Evolutionary conservation across 2,113 vertebrate species (phyloP), one percentile per base, ranked within the genome.

Genomic region (Lynx canadensis): DNA sequence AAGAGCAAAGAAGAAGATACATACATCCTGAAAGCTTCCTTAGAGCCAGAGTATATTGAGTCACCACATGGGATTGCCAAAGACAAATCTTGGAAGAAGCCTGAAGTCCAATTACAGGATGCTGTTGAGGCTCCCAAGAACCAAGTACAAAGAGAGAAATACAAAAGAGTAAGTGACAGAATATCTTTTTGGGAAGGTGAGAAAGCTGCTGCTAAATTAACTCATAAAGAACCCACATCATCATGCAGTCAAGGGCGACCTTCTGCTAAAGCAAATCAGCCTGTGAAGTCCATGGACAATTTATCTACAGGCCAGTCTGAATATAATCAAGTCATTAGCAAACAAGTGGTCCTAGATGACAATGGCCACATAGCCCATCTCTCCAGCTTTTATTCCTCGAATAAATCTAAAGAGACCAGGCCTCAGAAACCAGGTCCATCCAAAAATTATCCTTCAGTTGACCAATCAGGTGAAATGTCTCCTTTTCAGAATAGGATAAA

Each of bases 181-280:
- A 99, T 99, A 98, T 98, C 98, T 57, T 99, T 99, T 94, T 99
- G 99, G 99, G 99, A 99, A 98, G 98, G 98, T 88, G 99, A 99
- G 91, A 98, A 95, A 85, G 95, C 91, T 95, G 92, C 96, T 50
- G 50, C 98, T 18, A 89, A 78, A n/a, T n/a, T 71, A 21, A 50
- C 57, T 86, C 55, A 71, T 50, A 96, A 98, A 93, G 91, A 97
- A 31, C 29, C 14, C 0, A 5, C 4, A 50, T 76, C 97, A 86
- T 65, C 74, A 80, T 29, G 41, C 0, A 0, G 0, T 69, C 80
- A n/a, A 73, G 19, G 88, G n/a, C 89, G 76, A 63, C 25, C 38
- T 92, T 94, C 83, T 8, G n/a, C 81, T 68, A 18, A 94, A 93
- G 88, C 48, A 94, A 52, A 45, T 76, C 71, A 93, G 36, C 78